phyloP scores from a whole-genome alignment of 2,113 vertebrate genomes.

The Cyprinodon brontotheroides region DNA sequence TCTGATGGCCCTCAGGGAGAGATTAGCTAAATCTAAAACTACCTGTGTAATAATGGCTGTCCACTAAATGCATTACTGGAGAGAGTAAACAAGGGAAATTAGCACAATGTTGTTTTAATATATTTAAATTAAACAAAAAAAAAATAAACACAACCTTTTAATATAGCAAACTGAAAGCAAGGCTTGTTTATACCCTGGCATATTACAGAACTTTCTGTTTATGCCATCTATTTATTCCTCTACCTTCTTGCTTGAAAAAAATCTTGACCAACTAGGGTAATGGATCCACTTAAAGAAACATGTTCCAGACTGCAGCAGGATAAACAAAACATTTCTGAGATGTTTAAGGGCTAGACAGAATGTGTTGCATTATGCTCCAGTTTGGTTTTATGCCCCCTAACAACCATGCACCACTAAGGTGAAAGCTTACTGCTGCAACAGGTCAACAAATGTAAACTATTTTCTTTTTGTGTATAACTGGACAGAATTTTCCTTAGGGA shows the following conservation, averaged over 20 bases:
- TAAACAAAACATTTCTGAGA: slow-evolving; percentile 59
- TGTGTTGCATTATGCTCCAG: slow-evolving; percentile 20
- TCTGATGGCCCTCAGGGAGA: slow-evolving; percentile 1
- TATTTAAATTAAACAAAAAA: not conserved
- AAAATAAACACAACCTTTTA: not conserved
- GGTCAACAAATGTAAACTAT: slow-evolving; percentile 26
- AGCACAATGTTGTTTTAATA: not conserved
- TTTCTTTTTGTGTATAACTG: not conserved
- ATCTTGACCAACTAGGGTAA: slow-evolving; percentile 34
- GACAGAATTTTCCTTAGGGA: too few species aligned
- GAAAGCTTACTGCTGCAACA: slow-evolving; percentile 25
- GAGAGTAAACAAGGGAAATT: not conserved
- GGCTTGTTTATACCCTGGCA: slow-evolving; percentile 16
- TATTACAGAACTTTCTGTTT: slow-evolving; percentile 28
- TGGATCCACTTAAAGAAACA: slow-evolving; percentile 49
- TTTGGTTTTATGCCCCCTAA: slow-evolving; percentile 39
- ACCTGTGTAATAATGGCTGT: not conserved
- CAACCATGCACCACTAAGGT: slow-evolving; percentile 33
- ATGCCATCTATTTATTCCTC: slow-evolving; percentile 28
- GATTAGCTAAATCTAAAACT: slow-evolving; percentile 1
- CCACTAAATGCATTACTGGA: not conserved
- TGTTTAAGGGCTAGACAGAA: slow-evolving; percentile 33
- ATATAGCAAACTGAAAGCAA: not conserved
- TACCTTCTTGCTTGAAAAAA: slow-evolving; percentile 36
- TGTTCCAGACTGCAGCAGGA: slow-evolving; percentile 54